These are phyloP conservation scores for Euwallacea similis DNA, from an alignment of 1,140 invertebrate species.

Conservation along the genomic window DNA sequence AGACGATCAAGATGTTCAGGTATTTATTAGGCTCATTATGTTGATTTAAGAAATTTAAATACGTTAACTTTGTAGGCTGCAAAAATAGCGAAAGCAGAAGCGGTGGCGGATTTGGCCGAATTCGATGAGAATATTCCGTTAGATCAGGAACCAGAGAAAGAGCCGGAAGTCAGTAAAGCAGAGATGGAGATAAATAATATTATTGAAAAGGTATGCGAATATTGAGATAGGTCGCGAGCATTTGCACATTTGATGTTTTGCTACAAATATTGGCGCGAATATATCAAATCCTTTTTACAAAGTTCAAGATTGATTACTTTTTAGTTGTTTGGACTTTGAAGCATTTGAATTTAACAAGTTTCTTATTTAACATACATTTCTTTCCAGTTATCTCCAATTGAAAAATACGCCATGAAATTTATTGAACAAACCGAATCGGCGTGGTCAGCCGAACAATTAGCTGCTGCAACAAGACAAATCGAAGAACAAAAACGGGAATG, in stretches of 20 bases:
- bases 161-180: constrained; percentile 70
- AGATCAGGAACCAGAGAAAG: constrained; percentile 64
- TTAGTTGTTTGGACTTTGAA: not conserved
- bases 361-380: not conserved
- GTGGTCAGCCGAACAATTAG: constrained; percentile 80
- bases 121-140: constrained; percentile 97
- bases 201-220: constrained; percentile 71
- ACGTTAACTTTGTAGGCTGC: constrained; percentile 62
- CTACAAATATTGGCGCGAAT: not conserved
- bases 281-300: not conserved
- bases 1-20: constrained; percentile 89
- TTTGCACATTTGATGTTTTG: no score
- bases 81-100: constrained; percentile 87
- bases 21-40: not conserved
- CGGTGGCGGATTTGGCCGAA: constrained; percentile 90
- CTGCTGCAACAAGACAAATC: constrained; percentile 87
- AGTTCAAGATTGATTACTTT: not conserved
- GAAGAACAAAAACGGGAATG: constrained; percentile 92
- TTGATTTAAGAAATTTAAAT: no score
- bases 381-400: constrained; percentile 82
- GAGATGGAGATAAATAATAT: constrained; percentile 82
- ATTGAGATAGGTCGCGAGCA: no score
- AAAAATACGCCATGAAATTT: constrained; percentile 90
- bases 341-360: no score
- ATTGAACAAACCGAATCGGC: constrained; percentile 87